phyloP scores from a whole-genome alignment of 1,140 invertebrate species.

The Diorhabda elongata region DNA sequence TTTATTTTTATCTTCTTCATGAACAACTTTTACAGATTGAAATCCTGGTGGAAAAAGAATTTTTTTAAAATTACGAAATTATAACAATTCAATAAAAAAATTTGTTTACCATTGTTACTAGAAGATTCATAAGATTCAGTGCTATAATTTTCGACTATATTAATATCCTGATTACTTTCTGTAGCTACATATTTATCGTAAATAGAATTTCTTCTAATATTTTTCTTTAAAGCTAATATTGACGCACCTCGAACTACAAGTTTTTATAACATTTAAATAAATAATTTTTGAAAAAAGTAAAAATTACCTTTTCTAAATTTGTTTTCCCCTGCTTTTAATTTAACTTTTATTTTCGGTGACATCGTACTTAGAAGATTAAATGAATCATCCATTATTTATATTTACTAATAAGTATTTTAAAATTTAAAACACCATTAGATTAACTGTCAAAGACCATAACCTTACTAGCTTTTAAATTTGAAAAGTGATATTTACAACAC shows the following conservation, averaged over 20 bases:
- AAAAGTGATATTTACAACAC: no score
- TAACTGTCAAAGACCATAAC: no score
- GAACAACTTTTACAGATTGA: no score
- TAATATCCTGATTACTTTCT: constrained; percentile 26
- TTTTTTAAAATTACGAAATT: no score
- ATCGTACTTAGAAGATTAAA: constrained; percentile 34
- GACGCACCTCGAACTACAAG: constrained; percentile 28
- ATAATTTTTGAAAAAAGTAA: neutral
- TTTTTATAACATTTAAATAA: constrained; percentile 7
- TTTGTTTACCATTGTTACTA: neutral
- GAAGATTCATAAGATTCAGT: constrained; percentile 8
- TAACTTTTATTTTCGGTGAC: constrained; percentile 32
- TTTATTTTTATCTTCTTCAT: no score
- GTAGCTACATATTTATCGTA: constrained; percentile 27
- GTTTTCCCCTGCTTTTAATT: constrained; percentile 18
- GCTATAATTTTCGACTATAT: constrained; percentile 24
- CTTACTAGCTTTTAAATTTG: no score
- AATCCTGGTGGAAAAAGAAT: no score
- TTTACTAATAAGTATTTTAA: no score
- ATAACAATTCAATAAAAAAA: constrained; percentile 4
- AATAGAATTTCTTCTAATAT: constrained; percentile 33
- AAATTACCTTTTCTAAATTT: constrained; percentile 27
- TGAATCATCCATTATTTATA: constrained; percentile 26
- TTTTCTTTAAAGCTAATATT: constrained; percentile 37
- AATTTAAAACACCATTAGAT: no score